These are phyloP conservation scores for Epinephelus fuscoguttatus DNA, from an alignment of 2,113 vertebrate genomes.

Conservation along the genomic window DNA sequence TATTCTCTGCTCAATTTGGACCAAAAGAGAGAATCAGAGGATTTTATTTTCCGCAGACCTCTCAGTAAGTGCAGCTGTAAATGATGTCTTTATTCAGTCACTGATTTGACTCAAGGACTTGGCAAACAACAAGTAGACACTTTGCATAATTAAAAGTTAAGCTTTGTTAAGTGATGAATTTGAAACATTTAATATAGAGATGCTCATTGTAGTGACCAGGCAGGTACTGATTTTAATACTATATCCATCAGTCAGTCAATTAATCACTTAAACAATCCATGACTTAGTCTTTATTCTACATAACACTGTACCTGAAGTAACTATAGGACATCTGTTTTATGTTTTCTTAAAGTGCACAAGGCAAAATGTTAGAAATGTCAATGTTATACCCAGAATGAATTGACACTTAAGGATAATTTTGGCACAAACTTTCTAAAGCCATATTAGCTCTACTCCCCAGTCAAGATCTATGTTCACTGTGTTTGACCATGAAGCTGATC, in stretches of 20 bases:
- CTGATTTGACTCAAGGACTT: constrained; percentile 18
- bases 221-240: background rate
- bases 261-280: background rate
- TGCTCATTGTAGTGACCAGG: background rate
- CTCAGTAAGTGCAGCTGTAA: constrained; percentile 74
- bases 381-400: background rate
- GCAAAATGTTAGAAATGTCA: background rate
- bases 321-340: background rate
- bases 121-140: background rate
- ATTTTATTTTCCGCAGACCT: constrained; percentile 78
- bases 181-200: background rate
- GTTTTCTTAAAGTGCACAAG: background rate
- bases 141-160: constrained; percentile 16
- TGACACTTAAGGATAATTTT: background rate
- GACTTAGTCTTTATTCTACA: background rate
- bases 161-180: background rate
- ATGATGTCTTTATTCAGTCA: constrained; percentile 31
- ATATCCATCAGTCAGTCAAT: background rate
- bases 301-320: background rate
- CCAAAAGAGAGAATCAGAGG: constrained; percentile 77
- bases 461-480: background rate
- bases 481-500: background rate
- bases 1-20: constrained; percentile 75
- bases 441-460: background rate
- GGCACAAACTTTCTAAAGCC: background rate